Evolutionary conservation across 1,140 invertebrate species (phyloP), one percentile per base, ranked within the genome.

Genomic region (Sinella curviseta): DNA sequence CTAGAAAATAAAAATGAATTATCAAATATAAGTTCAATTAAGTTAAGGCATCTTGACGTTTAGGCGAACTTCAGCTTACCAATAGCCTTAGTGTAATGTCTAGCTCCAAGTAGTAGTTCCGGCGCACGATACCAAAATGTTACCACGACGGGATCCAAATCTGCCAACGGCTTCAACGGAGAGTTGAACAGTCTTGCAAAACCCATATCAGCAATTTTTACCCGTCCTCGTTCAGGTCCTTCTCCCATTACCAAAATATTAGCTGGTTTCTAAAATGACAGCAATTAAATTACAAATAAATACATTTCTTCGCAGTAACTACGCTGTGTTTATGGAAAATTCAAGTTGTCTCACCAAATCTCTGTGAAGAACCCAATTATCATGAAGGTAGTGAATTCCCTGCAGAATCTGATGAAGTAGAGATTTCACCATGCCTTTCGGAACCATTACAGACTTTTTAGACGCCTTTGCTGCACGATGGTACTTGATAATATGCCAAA

Each of bases 401-500:
- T 99, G 97, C 77, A 99, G 89, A 86, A 99, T 99, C 90, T 99
- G 98, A 90, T 98, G 99, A 0, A 99, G 88, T 33, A 99, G 89
- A 77, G 96, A 98, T 89, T 99, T 99, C 0, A 99, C 96, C 96
- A 98, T 98, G 77, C 94, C 95, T 86, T 96, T 97, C 16, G 97
- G 96, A 20, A 98, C 96, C 89, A 97, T 95, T 14, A 98, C 93
- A 77, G 94, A 93, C 86, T 99, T 99, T 86, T 99, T 99, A 85
- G 96, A 98, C 20, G 96, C 96, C 89, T 99, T 99, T 0, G 97
- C 97, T 77, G 97, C 96, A 86, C 98, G 90, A 87, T 99, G 98
- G 87, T 97, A 99, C 88, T 99, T 99, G 70, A 99, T 99, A 39
- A 99, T 99, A 87, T 99, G 98, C 98, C 98, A 99, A 31, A 99